Conservation (phyloP, 2,888 invertebrate species). For the Caenorhabditis macrosperma region DNA sequence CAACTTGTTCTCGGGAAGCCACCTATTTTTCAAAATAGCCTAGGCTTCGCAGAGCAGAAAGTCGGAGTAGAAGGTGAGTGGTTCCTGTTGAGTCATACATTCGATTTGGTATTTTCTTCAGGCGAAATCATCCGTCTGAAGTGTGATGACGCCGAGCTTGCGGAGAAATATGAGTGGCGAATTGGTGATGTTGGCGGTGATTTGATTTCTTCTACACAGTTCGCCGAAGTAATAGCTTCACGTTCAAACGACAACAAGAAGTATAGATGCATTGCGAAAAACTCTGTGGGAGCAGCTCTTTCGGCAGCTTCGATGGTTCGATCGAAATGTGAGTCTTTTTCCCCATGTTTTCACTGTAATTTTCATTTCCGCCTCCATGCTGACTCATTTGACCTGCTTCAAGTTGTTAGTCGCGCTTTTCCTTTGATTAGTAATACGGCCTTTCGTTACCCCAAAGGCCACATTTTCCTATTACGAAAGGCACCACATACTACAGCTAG, state of each 20-base stretch:
- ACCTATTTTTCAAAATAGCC: conserved; percentile 43
- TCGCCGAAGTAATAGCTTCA: conserved; percentile 29
- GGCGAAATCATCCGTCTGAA: conserved; percentile 44
- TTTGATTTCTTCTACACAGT: conserved; percentile 10
- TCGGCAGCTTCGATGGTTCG: conserved; percentile 39
- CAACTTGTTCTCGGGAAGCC: conserved; percentile 64
- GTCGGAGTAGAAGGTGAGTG: conserved; percentile 28
- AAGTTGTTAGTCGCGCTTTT: not conserved
- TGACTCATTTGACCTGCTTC: conserved; percentile 30
- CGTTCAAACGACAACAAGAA: conserved; percentile 59
- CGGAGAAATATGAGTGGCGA: conserved; percentile 56
- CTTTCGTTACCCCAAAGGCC: no score
- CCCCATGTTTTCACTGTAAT: not conserved
- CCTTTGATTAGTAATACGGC: conserved; percentile 28
- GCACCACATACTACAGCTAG: not conserved
- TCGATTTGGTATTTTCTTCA: not conserved
- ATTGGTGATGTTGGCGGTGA: conserved; percentile 39
- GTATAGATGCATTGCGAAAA: conserved; percentile 82
- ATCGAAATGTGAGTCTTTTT: conserved; percentile 48
- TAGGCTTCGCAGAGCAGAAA: conserved; percentile 11
- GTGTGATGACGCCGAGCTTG: conserved; percentile 51
- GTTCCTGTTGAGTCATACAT: not conserved
- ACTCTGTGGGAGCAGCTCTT: conserved; percentile 80
- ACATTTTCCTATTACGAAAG: no score
- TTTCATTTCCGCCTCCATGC: conserved; percentile 26